Base-by-base conservation (phyloP, 1,140 invertebrate genomes). In the Schlechtendalia chinensis region DNA sequence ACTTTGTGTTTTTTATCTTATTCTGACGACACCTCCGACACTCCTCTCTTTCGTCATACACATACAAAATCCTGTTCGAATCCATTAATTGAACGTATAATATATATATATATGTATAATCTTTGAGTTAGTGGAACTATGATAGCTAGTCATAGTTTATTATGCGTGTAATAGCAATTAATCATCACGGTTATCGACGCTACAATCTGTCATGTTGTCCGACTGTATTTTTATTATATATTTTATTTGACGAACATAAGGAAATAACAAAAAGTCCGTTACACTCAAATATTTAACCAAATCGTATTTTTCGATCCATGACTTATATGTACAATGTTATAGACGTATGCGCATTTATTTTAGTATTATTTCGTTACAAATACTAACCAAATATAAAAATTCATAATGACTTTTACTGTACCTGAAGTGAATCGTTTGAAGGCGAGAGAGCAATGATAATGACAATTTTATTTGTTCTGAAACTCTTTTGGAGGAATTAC, bases 111-210 rank as follows among this genome's bases (percentile, higher is more conserved):
- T 54, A 54, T 56, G 24, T 27, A 17, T 61, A 50, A 61, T 22
- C 12, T 12, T 12, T 11, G 47, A 67, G 10, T 11, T n/a, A 10
- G 32, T 67, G 3, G 14, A 3, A 45, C 5, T 39, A 54, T 6
- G 16, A 54, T 19, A n/a, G 53, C 53, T 17, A 67, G 27, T 63
- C 61, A 39, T 22, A 29, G 63, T 67, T 67, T 67, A 71, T 71
- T 71, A 27, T 53, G 12, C 16, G 22, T 53, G 39, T 47, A 53
- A 16, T 16, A 53, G 22, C 50, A 50, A 71, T 71, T 71, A 71
- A 71, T 71, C 63, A 67, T 27, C 3, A 17, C 11, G 5, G 16
- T 19, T 19, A 8, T n/a, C 19, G 12, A 39, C 63, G n/a, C n/a
- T 10, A 29, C 32, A 3, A 39, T 39, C 32, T 19, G 27, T 11